Evolutionary conservation across 1,140 invertebrate genomes (phyloP).

Genomic region (Drosophila asahinai): DNA sequence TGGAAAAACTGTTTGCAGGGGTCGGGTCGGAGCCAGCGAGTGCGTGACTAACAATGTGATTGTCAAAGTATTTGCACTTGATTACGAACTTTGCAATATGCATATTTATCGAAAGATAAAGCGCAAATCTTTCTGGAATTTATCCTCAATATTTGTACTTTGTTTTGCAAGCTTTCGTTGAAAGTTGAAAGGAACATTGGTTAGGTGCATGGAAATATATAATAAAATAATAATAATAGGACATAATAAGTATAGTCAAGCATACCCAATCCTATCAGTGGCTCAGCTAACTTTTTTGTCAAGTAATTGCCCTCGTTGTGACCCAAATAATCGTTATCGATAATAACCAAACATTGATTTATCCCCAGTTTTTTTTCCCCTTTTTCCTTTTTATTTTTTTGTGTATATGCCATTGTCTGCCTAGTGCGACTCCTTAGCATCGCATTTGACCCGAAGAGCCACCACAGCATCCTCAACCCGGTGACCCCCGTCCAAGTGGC

Average conservation of each 20-base stretch:
- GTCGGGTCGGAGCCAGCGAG: neutral
- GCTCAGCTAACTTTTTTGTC: constrained; percentile 27
- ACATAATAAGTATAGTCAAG: no score
- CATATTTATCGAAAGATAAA: constrained; percentile 38
- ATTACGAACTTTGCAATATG: constrained; percentile 48
- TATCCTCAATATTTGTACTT: neutral
- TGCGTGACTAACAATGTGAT: constrained; percentile 51
- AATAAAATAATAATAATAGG: constrained; percentile 3
- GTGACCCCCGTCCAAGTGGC: constrained; percentile 51
- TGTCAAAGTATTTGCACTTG: constrained; percentile 61
- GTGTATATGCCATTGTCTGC: constrained; percentile 28
- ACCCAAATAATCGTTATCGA: constrained; percentile 76
- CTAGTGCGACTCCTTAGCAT: constrained; percentile 56
- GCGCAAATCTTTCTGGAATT: constrained; percentile 4
- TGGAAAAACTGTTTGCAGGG: constrained; percentile 29
- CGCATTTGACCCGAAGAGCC: constrained; percentile 36
- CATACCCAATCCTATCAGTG: constrained; percentile 2
- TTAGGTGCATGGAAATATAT: neutral
- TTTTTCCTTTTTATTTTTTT: constrained; percentile 14
- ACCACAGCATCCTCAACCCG: constrained; percentile 1
- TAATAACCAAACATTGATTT: constrained; percentile 75
- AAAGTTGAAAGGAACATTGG: neutral
- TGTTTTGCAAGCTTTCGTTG: neutral
- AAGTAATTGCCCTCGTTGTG: constrained; percentile 53
- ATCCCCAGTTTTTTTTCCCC: constrained; percentile 44